Percentiles rank a stretch among this genome's conserved stretches.
Evolutionary conservation across 2,888 invertebrate species (phyloP).

Genomic region (Odontocerum albicorne): DNA sequence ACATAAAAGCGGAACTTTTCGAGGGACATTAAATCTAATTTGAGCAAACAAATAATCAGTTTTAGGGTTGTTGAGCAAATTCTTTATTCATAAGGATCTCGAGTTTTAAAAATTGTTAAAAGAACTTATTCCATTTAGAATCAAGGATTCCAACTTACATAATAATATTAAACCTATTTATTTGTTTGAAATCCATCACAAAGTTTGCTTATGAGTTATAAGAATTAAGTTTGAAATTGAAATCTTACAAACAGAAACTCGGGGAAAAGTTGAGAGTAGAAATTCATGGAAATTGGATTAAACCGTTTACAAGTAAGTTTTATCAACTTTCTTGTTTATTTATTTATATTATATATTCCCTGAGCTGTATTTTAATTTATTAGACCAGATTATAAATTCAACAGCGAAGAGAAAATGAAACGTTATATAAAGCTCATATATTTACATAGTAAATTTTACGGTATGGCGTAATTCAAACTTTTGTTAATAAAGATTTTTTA

Average conservation of each 20-base stretch:
- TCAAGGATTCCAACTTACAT: too few relatives aligned
- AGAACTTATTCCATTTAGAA: too few relatives aligned
- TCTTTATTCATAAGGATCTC: too few relatives aligned
- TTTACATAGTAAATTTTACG: slow-evolving; percentile 9
- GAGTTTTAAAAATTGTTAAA: too few relatives aligned
- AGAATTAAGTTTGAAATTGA: slow-evolving; percentile 36
- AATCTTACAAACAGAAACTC: slow-evolving; percentile 25
- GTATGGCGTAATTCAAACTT: slow-evolving; percentile 2
- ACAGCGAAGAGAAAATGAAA: slow-evolving; percentile 4
- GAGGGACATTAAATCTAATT: too few relatives aligned
- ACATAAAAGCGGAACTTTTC: too few relatives aligned
- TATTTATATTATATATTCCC: slow-evolving; percentile 24
- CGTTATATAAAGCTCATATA: slow-evolving; percentile 1
- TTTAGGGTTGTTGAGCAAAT: too few relatives aligned
- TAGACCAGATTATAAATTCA: slow-evolving; percentile 11
- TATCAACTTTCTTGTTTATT: slow-evolving; percentile 22
- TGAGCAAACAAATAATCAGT: too few relatives aligned
- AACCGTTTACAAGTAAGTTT: slow-evolving; percentile 27
- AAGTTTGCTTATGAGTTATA: slow-evolving; percentile 35
- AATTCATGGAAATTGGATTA: slow-evolving; percentile 29
- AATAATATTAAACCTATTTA: slow-evolving; percentile 14
- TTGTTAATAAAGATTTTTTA: slow-evolving; percentile 9
- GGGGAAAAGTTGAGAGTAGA: slow-evolving; percentile 4
- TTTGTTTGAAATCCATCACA: slow-evolving; percentile 21
- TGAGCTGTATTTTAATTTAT: slow-evolving; percentile 8